These are phyloP conservation scores for Larimichthys polyactis DNA, from an alignment of 2,113 vertebrate genomes.

Conservation along the genomic window DNA sequence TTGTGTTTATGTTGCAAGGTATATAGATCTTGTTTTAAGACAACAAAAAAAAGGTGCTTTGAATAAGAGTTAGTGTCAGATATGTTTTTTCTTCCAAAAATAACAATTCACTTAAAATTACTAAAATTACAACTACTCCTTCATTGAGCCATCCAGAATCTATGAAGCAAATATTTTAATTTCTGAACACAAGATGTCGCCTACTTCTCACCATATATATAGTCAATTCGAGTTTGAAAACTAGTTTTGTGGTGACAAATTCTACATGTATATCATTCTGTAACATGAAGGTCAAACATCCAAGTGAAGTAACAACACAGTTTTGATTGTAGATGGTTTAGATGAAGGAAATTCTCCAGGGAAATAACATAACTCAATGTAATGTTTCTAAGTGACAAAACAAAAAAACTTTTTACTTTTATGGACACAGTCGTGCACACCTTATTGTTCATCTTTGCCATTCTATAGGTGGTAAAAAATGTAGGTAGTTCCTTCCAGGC, in stretches of 20 bases:
- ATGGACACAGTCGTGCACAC: background rate
- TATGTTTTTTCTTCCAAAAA: background rate
- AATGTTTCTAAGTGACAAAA: background rate
- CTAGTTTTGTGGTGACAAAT: too few species aligned
- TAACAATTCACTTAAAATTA: background rate
- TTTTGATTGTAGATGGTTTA: background rate
- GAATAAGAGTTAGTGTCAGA: background rate
- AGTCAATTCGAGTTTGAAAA: too few species aligned
- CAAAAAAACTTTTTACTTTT: background rate
- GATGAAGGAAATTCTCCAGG: background rate
- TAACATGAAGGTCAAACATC: background rate
- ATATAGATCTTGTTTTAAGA: background rate
- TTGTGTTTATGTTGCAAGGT: too few species aligned
- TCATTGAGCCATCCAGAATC: background rate
- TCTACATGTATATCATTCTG: background rate
- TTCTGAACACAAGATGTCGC: too few species aligned
- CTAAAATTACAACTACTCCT: background rate
- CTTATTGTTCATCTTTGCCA: slow-evolving; percentile 1
- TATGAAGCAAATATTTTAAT: background rate
- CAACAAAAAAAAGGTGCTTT: background rate
- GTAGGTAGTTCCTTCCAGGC: background rate
- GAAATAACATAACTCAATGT: background rate
- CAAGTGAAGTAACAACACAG: background rate
- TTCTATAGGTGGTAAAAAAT: slow-evolving; percentile 2
- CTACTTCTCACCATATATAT: background rate